Conservation (phyloP, 2,797 vertebrate genomes). For the Triplophysa yarkandensis region DNA sequence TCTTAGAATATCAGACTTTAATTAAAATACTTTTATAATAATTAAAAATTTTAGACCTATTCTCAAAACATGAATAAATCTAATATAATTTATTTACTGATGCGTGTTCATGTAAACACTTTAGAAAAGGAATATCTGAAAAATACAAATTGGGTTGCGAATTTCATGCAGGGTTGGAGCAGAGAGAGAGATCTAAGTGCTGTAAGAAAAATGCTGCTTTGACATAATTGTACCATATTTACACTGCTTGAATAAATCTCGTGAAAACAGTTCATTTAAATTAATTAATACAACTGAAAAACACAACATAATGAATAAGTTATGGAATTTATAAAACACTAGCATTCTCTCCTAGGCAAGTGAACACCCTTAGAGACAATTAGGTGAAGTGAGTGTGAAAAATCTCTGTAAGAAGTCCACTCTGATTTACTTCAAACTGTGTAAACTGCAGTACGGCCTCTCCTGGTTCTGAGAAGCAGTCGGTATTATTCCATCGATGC, state of each 20-base stretch:
- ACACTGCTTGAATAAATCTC: conserved; percentile 51
- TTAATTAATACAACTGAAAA: conserved; percentile 47
- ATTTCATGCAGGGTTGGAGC: no score
- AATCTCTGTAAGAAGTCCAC: conserved; percentile 62
- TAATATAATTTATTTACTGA: no score
- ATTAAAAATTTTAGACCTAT: no score
- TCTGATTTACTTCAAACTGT: conserved; percentile 68
- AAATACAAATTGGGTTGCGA: no score
- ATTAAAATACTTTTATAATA: no score
- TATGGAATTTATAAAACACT: conserved; percentile 55
- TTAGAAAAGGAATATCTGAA: no score
- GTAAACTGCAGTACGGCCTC: conserved; percentile 61
- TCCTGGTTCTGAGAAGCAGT: conserved; percentile 46
- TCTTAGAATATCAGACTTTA: no score
- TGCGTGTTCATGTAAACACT: no score
- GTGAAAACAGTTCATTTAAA: conserved; percentile 45
- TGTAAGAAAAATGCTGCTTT: neutral
- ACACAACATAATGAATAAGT: conserved; percentile 46
- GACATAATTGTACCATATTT: conserved; percentile 59
- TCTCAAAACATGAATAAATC: no score
- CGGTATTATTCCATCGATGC: neutral
- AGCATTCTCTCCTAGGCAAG: conserved; percentile 54
- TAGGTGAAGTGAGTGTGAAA: conserved; percentile 64
- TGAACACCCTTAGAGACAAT: conserved; percentile 72
- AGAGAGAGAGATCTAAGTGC: conserved; percentile 15